Evolutionary conservation across 2,797 vertebrate genomes (phyloP).

Genomic region (Cynodonichthys magdalenae): DNA sequence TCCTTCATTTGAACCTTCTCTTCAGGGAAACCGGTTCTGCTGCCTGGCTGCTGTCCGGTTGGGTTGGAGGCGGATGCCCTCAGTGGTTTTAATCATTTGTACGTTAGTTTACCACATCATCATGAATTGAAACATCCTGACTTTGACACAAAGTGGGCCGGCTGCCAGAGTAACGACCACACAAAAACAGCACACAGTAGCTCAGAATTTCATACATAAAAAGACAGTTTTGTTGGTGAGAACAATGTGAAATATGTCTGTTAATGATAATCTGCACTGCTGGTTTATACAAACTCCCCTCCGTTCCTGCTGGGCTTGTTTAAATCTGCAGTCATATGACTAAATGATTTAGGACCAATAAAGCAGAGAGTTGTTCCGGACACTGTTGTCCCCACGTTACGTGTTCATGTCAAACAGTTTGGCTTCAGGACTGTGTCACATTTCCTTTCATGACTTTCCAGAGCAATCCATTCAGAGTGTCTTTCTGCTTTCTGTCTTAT

Average conservation of each 20-base stretch:
- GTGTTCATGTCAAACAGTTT: conserved; percentile 31
- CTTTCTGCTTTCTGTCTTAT: conserved; percentile 64
- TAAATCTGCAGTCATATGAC: no score
- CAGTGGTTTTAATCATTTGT: conserved; percentile 14
- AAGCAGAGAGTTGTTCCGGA: no score
- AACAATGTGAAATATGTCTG: no score
- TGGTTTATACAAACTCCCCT: no score
- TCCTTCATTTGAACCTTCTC: conserved; percentile 24
- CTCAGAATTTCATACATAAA: no score
- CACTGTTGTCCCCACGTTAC: conserved; percentile 27
- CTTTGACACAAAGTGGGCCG: conserved; percentile 42
- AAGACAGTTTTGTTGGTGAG: no score
- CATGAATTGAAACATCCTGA: conserved; percentile 22
- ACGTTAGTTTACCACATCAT: conserved; percentile 17
- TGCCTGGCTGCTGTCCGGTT: conserved; percentile 5
- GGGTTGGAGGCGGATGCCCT: conserved; percentile 24
- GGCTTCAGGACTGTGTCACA: conserved; percentile 16
- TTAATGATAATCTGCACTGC: no score
- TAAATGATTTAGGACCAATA: no score
- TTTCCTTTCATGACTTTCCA: conserved; percentile 49
- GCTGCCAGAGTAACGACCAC: conserved; percentile 25
- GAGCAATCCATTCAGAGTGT: conserved; percentile 48
- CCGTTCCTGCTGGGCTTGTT: no score
- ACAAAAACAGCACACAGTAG: not conserved
- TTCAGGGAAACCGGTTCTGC: conserved; percentile 36